These are phyloP conservation scores for Temnothorax nylanderi DNA, from an alignment of 1,140 invertebrate species.

Conservation along the genomic window DNA sequence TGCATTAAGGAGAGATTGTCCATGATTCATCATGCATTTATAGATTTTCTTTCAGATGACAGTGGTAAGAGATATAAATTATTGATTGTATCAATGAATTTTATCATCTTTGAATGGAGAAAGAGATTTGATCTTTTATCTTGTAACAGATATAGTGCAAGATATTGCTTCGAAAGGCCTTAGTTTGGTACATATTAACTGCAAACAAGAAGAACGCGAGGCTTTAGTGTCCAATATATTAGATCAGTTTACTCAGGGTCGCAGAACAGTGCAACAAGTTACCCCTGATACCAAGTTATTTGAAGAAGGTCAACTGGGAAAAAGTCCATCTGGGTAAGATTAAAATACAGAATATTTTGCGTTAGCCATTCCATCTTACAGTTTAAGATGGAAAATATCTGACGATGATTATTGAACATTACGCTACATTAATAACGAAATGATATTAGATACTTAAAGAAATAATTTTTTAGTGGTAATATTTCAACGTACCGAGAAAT, in stretches of 20 bases:
- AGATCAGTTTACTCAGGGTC: conserved; percentile 92
- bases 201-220: conserved; percentile 89
- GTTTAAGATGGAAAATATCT: background rate
- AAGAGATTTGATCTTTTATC: conserved; percentile 27
- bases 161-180: conserved; percentile 96
- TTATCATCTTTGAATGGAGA: background rate
- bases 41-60: conserved; percentile 95
- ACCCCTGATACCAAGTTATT: conserved; percentile 94
- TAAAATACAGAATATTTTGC: conserved; percentile 13
- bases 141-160: conserved; percentile 92
- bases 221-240: conserved; percentile 92
- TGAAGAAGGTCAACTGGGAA: conserved; percentile 94
- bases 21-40: conserved; percentile 93
- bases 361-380: background rate
- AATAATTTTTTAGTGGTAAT: conserved; percentile 88
- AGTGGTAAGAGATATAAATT: conserved; percentile 88
- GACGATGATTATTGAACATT: background rate
- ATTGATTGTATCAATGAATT: conserved; percentile 17
- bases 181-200: conserved; percentile 94
- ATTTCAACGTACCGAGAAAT: conserved; percentile 97
- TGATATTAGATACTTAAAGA: conserved; percentile 18
- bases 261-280: conserved; percentile 90
- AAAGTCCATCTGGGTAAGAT: conserved; percentile 92
- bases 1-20: conserved; percentile 89
- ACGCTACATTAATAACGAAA: conserved; percentile 3